Percentiles rank a stretch among this genome's conserved stretches.
These are phyloP conservation scores for Anableps anableps DNA, from an alignment of 2,797 vertebrate genomes.

Conservation along the genomic window DNA sequence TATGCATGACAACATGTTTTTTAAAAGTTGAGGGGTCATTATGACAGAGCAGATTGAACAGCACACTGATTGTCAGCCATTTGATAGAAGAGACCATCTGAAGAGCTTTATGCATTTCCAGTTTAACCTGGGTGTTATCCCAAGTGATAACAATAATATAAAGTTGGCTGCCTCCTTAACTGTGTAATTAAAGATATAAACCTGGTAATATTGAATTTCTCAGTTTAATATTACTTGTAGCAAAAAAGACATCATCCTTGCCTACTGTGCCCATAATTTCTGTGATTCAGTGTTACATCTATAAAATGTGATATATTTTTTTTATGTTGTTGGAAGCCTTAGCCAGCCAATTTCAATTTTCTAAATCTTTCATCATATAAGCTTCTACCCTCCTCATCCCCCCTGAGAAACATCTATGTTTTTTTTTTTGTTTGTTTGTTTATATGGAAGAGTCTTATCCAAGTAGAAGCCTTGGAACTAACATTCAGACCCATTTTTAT, in stretches of 20 bases:
- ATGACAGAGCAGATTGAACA: conserved; percentile 54
- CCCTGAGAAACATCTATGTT: conserved; percentile 28
- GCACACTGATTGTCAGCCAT: conserved; percentile 29
- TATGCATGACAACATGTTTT: conserved; percentile 33
- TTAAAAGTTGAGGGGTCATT: conserved; percentile 30
- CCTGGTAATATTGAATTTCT: conserved; percentile 18
- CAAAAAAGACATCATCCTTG: conserved; percentile 10
- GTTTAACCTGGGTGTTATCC: conserved; percentile 37
- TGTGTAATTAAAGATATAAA: conserved; percentile 26
- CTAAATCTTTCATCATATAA: conserved; percentile 53
- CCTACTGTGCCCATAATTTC: conserved; percentile 22
- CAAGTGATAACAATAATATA: conserved; percentile 46
- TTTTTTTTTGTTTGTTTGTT: conserved; percentile 15
- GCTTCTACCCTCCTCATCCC: conserved; percentile 8
- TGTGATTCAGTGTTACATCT: conserved; percentile 38
- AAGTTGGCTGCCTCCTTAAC: conserved; percentile 27
- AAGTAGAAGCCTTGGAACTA: conserved; percentile 27
- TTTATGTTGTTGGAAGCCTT: conserved; percentile 31
- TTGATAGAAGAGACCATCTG: conserved; percentile 23
- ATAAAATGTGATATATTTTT: conserved; percentile 33
- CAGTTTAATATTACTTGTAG: conserved; percentile 10
- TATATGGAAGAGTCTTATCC: conserved; percentile 38
- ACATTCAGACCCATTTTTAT: conserved; percentile 49
- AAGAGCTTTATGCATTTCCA: conserved; percentile 43
- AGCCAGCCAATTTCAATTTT: conserved; percentile 49